Evolutionary conservation across 53 echinoderm and acorn worm species (phyloP).

Genomic region (Holothuria scabra): DNA sequence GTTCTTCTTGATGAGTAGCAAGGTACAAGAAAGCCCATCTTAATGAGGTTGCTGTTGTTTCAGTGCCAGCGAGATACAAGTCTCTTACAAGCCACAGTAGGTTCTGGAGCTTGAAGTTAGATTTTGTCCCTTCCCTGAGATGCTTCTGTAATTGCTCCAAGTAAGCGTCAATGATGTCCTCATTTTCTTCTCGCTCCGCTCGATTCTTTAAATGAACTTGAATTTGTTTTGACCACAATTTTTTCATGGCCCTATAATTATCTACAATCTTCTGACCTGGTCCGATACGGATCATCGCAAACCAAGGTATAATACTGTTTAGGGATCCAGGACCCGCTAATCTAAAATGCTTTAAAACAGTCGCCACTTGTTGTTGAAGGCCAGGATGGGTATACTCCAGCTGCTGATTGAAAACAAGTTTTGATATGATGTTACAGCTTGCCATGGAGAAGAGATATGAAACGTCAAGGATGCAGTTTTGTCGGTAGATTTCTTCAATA

Average conservation of each 20-base stretch:
- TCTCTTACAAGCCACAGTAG: slow-evolving; percentile 44
- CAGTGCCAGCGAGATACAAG: slow-evolving; percentile 46
- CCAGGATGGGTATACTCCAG: slow-evolving; percentile 40
- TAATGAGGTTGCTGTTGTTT: slow-evolving; percentile 18
- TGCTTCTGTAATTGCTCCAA: slow-evolving; percentile 20
- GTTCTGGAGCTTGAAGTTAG: slow-evolving; percentile 12
- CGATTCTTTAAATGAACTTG: neutral
- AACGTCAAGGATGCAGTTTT: slow-evolving; percentile 1
- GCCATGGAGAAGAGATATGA: slow-evolving; percentile 47
- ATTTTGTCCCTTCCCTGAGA: neutral
- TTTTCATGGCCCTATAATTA: slow-evolving; percentile 31
- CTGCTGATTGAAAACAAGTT: slow-evolving; percentile 37
- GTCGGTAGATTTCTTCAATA: slow-evolving; percentile 20
- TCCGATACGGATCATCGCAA: slow-evolving; percentile 9
- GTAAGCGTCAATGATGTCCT: slow-evolving; percentile 44
- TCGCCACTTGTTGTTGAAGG: slow-evolving; percentile 17
- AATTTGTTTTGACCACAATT: slow-evolving; percentile 29
- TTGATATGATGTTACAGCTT: slow-evolving; percentile 43
- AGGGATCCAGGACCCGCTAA: slow-evolving; percentile 36
- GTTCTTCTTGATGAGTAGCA: slow-evolving; percentile 24
- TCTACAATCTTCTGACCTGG: slow-evolving; percentile 26
- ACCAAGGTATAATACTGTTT: slow-evolving; percentile 13
- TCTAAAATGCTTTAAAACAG: slow-evolving; percentile 30
- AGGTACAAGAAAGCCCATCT: slow-evolving; percentile 26
- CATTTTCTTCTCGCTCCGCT: neutral